Percentiles rank a stretch among this genome's conserved stretches.
These are phyloP conservation scores for Lanius ludovicianus DNA, from an alignment of 2,113 vertebrate genomes.

Conservation along the genomic window DNA sequence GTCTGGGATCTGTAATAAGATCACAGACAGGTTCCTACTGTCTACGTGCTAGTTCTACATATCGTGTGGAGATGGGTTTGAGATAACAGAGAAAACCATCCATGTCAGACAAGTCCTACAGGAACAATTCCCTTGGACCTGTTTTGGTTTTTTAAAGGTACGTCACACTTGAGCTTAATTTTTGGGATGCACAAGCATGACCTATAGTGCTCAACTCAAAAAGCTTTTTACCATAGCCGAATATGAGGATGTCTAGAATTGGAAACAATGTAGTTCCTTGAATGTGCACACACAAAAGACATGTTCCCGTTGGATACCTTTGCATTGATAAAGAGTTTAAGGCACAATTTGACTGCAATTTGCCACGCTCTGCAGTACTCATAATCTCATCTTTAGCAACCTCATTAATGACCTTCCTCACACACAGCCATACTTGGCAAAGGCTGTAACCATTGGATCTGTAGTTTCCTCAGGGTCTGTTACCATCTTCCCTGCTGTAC, in stretches of 20 bases:
- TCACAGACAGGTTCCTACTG: background rate
- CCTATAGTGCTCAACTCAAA: background rate
- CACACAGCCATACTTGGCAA: background rate
- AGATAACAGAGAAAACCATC: background rate
- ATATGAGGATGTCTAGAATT: background rate
- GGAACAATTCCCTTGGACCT: background rate
- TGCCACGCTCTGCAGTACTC: background rate
- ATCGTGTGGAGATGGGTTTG: background rate
- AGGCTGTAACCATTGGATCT: background rate
- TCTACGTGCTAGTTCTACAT: background rate
- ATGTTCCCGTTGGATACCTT: background rate
- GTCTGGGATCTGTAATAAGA: background rate
- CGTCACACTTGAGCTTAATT: background rate
- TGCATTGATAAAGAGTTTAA: background rate
- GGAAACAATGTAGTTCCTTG: background rate
- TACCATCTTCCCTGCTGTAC: background rate
- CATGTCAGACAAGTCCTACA: background rate
- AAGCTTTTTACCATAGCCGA: rapidly evolving
- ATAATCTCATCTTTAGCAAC: background rate
- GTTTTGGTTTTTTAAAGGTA: background rate
- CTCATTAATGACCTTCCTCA: background rate
- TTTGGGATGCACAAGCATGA: background rate
- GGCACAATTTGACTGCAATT: background rate
- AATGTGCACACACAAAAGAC: background rate
- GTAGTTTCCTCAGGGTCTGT: background rate